A percentile compares a stretch with the other conserved stretches of the same genome.
Evolutionary conservation across 2,113 vertebrate species (phyloP).

Genomic region (Cyanistes caeruleus): DNA sequence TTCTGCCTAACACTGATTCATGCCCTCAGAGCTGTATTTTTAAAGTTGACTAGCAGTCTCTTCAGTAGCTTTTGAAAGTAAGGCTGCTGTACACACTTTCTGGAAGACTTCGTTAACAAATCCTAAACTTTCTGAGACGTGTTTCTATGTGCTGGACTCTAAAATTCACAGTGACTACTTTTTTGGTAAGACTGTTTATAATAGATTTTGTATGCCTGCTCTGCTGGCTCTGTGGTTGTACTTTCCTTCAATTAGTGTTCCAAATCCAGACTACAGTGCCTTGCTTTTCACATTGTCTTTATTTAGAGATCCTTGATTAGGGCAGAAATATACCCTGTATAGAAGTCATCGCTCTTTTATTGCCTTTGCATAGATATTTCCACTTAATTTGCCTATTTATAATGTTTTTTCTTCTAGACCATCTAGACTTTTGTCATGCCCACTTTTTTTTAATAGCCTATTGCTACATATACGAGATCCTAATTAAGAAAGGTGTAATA

Average conservation of each 20-base stretch:
- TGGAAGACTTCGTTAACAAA: background rate
- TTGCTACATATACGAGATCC: background rate
- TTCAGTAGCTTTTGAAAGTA: background rate
- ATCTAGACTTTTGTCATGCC: background rate
- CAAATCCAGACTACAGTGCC: background rate
- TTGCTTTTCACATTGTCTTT: background rate
- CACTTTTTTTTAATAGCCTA: background rate
- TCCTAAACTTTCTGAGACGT: background rate
- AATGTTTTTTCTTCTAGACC: background rate
- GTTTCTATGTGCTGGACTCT: background rate
- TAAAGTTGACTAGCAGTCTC: background rate
- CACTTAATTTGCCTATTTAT: background rate
- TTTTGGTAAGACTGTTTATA: background rate
- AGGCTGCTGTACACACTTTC: background rate
- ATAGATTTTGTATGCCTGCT: background rate
- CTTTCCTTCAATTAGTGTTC: background rate
- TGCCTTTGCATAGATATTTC: background rate
- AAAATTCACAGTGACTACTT: background rate
- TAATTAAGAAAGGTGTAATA: background rate
- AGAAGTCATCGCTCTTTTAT: background rate
- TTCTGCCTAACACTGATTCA: background rate
- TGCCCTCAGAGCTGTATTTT: background rate
- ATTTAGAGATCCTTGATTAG: background rate
- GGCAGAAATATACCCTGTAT: background rate
- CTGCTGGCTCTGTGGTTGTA: background rate